phyloP scores from a whole-genome alignment of 1,140 invertebrate species.

The Eriosoma lanigerum region DNA sequence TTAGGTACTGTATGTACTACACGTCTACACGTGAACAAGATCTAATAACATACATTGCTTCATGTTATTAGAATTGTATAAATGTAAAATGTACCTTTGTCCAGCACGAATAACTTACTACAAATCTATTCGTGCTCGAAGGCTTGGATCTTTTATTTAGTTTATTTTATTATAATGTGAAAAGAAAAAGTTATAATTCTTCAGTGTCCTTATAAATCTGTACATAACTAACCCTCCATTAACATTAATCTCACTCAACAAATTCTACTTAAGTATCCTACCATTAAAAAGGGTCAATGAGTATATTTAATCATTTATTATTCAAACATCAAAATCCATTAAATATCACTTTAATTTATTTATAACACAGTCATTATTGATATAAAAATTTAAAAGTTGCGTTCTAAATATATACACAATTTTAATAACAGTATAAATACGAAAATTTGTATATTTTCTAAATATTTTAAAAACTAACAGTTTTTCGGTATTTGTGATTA shows the following conservation, averaged over 20 bases:
- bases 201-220: neutral
- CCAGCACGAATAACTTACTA: constrained; percentile 19
- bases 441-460: too few species aligned
- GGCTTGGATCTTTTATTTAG: neutral
- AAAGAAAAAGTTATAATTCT: constrained; percentile 8
- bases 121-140: constrained; percentile 39
- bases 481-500: too few species aligned
- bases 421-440: too few species aligned
- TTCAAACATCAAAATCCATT: too few species aligned
- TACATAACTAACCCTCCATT: constrained; percentile 3
- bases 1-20: too few species aligned
- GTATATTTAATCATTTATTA: neutral
- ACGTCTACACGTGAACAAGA: constrained; percentile 17
- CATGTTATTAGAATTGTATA: constrained; percentile 21
- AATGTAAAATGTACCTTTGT: constrained; percentile 15
- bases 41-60: neutral
- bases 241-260: constrained; percentile 15
- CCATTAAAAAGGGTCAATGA: neutral
- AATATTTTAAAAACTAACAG: too few species aligned
- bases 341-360: too few species aligned
- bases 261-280: neutral
- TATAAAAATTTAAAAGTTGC: too few species aligned
- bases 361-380: too few species aligned
- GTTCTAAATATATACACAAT: too few species aligned
- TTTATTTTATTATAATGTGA: too few species aligned